A percentile compares a stretch with the other conserved stretches of the same genome.
Evolutionary conservation across 2,113 vertebrate genomes (phyloP).

Genomic region (Myotis davidii): DNA sequence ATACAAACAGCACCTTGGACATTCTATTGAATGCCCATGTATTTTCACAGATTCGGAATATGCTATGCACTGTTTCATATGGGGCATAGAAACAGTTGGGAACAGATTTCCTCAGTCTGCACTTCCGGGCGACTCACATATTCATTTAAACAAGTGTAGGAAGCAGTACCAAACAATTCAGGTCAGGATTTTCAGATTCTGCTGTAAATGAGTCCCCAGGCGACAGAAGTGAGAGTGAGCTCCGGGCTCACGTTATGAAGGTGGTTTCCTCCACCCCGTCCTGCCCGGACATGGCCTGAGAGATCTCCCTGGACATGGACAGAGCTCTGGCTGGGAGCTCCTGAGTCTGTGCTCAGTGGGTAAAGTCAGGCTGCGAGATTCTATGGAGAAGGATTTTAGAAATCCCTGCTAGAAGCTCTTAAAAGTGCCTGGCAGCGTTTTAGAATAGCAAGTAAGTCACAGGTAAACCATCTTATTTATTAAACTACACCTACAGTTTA

Average conservation of each 20-base stretch:
- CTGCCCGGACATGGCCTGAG: background rate
- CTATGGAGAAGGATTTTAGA: background rate
- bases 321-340: background rate
- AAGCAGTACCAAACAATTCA: background rate
- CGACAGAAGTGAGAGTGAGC: background rate
- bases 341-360: background rate
- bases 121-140: background rate
- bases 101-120: slow-evolving; percentile 22
- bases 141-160: background rate
- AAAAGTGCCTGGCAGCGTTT: background rate
- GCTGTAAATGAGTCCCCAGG: background rate
- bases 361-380: background rate
- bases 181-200: slow-evolving; percentile 19
- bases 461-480: background rate
- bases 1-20: background rate
- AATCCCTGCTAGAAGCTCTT: background rate
- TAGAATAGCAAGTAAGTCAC: background rate
- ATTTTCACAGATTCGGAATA: background rate
- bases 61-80: background rate
- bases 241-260: background rate
- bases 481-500: background rate
- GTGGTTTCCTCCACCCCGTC: background rate
- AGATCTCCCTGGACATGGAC: background rate
- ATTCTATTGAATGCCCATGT: background rate
- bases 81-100: background rate